phyloP scores from a whole-genome alignment of 2,888 invertebrate genomes.

The Thera obeliscata region DNA sequence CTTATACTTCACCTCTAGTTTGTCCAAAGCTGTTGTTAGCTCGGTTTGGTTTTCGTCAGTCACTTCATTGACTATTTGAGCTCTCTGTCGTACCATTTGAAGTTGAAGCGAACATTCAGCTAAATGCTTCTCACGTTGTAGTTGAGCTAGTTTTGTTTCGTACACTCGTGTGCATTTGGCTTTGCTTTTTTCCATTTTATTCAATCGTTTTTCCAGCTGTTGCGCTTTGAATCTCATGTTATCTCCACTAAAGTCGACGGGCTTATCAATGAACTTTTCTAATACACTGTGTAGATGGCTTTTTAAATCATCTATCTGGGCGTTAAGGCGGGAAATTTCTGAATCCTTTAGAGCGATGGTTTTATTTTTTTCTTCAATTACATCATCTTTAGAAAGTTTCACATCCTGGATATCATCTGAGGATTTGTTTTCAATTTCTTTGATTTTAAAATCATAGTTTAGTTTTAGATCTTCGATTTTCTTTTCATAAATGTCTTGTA shows the following conservation, averaged over 20 bases:
- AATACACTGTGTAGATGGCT: constrained; percentile 56
- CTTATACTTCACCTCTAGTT: constrained; percentile 74
- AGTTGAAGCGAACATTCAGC: constrained; percentile 70
- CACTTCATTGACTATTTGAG: constrained; percentile 66
- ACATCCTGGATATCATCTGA: constrained; percentile 50
- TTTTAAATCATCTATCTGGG: constrained; percentile 60
- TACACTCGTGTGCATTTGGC: constrained; percentile 59
- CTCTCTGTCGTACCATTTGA: constrained; percentile 68
- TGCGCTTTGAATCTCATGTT: constrained; percentile 51
- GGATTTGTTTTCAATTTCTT: constrained; percentile 51
- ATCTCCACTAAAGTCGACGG: constrained; percentile 48
- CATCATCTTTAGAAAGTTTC: constrained; percentile 47
- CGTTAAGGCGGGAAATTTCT: constrained; percentile 59
- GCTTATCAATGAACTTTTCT: constrained; percentile 56
- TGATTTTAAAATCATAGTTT: constrained; percentile 56
- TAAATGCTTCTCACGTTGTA: constrained; percentile 72
- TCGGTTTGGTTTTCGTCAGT: constrained; percentile 68
- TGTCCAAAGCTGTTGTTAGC: constrained; percentile 61
- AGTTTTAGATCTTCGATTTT: constrained; percentile 59
- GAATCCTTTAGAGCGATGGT: constrained; percentile 58
- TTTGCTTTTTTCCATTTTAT: constrained; percentile 67
- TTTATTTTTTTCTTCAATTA: constrained; percentile 59
- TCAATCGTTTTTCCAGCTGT: constrained; percentile 68
- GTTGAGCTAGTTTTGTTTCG: constrained; percentile 64
- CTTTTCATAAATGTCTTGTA: constrained; percentile 55